phyloP scores from a whole-genome alignment of 2,113 vertebrate genomes.

The Melanostigma gelatinosum region DNA sequence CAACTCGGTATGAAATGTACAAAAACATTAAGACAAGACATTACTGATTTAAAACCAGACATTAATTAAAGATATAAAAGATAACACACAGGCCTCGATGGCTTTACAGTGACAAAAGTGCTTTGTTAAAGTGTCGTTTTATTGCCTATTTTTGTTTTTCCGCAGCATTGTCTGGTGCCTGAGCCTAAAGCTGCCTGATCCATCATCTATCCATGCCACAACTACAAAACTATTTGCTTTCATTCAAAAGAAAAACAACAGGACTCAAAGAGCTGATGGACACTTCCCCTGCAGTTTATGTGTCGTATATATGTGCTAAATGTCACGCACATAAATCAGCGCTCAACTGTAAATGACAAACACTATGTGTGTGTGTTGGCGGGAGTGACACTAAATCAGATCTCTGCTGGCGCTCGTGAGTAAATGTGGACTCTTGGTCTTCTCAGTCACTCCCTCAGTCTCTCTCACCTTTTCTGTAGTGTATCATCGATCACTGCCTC shows the following conservation, averaged over 20 bases:
- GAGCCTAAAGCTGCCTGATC: not conserved
- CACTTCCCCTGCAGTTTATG: not conserved
- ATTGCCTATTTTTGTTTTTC: no score
- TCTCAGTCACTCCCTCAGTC: not conserved
- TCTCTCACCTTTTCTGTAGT: not conserved
- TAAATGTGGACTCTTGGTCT: slow-evolving; percentile 16
- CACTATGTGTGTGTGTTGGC: not conserved
- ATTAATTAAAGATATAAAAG: no score
- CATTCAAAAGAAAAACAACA: not conserved
- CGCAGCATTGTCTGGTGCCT: no score
- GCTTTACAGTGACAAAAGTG: no score
- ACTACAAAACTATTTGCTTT: not conserved
- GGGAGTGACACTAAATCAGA: slow-evolving; percentile 6
- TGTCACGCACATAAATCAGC: slow-evolving; percentile 14
- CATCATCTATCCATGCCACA: not conserved
- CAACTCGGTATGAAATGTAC: no score
- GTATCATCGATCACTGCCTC: slow-evolving; percentile 2
- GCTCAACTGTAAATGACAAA: slow-evolving; percentile 4
- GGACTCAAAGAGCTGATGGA: not conserved
- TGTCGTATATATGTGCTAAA: not conserved
- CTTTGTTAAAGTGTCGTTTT: no score
- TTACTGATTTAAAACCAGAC: no score
- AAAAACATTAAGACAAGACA: no score
- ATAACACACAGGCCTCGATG: no score
- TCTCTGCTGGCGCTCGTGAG: not conserved